Percentiles rank a stretch among this genome's conserved stretches.
Evolutionary conservation across 2,888 invertebrate genomes (phyloP).

Genomic region (Noctua janthina): DNA sequence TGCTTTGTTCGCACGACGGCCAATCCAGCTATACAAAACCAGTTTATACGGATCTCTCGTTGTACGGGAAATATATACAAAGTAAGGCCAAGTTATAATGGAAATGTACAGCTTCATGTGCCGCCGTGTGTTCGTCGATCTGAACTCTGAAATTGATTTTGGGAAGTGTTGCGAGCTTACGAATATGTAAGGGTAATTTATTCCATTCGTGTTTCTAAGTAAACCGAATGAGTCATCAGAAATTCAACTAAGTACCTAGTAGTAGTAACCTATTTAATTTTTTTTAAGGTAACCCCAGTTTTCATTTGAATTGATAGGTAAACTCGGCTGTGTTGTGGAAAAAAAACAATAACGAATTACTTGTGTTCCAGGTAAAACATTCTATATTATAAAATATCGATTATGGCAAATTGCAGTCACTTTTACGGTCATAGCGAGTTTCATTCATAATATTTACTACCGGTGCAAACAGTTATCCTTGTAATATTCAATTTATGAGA

Average conservation of each 20-base stretch:
- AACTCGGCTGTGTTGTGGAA: not conserved
- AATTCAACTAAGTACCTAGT: not conserved
- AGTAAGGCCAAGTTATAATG: no score
- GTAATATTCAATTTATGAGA: slow-evolving; percentile 7
- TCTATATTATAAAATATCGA: not conserved
- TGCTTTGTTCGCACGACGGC: not conserved
- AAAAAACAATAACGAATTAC: not conserved
- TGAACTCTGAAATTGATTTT: not conserved
- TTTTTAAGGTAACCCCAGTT: not conserved
- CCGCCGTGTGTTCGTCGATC: not conserved
- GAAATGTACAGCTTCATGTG: no score
- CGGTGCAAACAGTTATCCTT: slow-evolving; percentile 8
- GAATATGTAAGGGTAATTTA: not conserved
- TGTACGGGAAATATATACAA: no score
- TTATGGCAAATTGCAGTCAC: not conserved
- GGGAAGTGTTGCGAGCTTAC: not conserved
- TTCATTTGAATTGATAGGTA: not conserved
- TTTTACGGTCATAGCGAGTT: not conserved
- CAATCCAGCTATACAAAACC: no score
- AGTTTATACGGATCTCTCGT: no score
- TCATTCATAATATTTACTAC: slow-evolving; percentile 5
- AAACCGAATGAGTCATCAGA: not conserved
- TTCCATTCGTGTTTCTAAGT: slow-evolving; percentile 6
- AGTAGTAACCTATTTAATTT: not conserved
- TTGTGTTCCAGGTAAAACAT: not conserved